phyloP scores from a whole-genome alignment of 1,140 invertebrate species.

The Pentalonia nigronervosa region DNA sequence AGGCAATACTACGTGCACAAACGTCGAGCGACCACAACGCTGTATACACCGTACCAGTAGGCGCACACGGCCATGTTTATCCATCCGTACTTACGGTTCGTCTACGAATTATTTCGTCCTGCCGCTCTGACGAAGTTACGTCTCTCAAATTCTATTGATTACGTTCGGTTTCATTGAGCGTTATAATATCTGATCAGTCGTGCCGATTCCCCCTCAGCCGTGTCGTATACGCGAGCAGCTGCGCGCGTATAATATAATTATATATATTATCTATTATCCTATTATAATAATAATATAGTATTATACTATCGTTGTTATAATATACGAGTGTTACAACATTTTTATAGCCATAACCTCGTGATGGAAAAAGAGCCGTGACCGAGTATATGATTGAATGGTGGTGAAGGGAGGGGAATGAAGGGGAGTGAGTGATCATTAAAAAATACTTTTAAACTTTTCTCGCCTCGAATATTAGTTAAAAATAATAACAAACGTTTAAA shows the following conservation, averaged over 20 bases:
- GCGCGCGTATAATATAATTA: background rate
- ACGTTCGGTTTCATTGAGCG: background rate
- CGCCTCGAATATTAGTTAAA: conserved; percentile 46
- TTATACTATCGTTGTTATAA: background rate
- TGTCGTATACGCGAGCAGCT: background rate
- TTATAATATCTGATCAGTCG: background rate
- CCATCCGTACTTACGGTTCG: background rate
- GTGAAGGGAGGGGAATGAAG: background rate
- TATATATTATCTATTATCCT: background rate
- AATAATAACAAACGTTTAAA: conserved; percentile 44
- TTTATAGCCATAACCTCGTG: background rate
- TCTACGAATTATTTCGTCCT: background rate
- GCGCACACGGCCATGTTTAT: background rate
- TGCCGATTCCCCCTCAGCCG: background rate
- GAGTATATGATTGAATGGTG: background rate
- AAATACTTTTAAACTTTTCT: conserved; percentile 6
- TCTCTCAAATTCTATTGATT: background rate
- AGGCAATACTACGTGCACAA: background rate
- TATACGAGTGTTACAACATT: background rate
- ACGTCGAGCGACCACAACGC: background rate
- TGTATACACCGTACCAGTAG: background rate
- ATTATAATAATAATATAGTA: background rate
- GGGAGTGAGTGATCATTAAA: background rate
- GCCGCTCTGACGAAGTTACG: background rate
- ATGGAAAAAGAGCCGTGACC: background rate